Conservation (phyloP, 2,797 vertebrate genomes). For the Serranus cabrilla region DNA sequence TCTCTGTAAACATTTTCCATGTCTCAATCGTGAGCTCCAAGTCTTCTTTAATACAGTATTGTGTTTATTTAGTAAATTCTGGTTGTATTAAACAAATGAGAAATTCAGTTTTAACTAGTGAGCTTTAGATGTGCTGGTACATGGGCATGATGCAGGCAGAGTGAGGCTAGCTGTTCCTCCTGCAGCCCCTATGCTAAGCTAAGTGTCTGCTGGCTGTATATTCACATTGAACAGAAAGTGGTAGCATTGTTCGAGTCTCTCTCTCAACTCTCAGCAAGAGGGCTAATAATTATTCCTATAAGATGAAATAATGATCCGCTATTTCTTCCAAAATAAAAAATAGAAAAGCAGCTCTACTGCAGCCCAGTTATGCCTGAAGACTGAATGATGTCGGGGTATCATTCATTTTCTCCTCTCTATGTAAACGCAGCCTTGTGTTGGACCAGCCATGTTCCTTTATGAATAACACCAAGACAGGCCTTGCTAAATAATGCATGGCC, state of each 20-base stretch:
- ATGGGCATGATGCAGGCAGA: background rate
- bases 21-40: too few relatives aligned
- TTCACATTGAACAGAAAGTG: background rate
- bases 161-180: background rate
- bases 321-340: background rate
- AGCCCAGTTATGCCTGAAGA: conserved; percentile 14
- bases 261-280: background rate
- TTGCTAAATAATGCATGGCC: conserved; percentile 78
- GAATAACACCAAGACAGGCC: conserved; percentile 67
- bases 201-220: background rate
- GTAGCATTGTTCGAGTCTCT: background rate
- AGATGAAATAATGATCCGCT: too few relatives aligned
- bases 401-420: conserved; percentile 22
- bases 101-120: background rate
- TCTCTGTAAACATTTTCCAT: too few relatives aligned
- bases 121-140: background rate
- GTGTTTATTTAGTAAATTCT: too few relatives aligned
- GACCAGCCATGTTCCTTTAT: conserved; percentile 56
- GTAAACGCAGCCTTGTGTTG: conserved; percentile 30
- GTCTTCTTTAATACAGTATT: too few relatives aligned
- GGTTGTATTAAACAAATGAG: background rate
- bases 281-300: background rate
- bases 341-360: background rate
- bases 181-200: background rate
- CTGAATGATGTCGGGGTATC: conserved; percentile 11